These are phyloP conservation scores for Patella depressa DNA, from an alignment of 2,888 invertebrate genomes.

Conservation along the genomic window DNA sequence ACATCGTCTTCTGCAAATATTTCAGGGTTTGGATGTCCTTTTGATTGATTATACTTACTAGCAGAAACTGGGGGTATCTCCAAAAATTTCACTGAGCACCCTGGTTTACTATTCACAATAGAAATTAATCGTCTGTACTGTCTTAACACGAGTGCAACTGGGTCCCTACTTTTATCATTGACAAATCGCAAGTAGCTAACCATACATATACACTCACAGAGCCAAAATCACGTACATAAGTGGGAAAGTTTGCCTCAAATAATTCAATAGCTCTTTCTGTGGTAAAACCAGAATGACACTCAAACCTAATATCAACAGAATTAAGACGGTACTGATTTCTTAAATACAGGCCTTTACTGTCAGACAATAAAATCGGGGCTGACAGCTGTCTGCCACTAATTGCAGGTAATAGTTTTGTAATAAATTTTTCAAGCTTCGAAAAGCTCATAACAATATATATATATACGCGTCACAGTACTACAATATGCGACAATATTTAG, in stretches of 20 bases:
- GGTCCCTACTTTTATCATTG: background rate
- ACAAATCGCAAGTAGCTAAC: too few relatives aligned
- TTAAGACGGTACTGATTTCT: background rate
- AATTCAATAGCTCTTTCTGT: too few relatives aligned
- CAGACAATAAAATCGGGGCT: background rate
- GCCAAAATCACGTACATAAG: too few relatives aligned
- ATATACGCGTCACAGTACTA: too few relatives aligned
- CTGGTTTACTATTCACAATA: background rate
- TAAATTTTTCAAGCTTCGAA: background rate
- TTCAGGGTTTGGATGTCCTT: background rate
- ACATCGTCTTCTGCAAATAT: background rate
- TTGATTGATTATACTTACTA: background rate
- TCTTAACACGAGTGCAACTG: background rate
- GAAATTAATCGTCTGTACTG: background rate
- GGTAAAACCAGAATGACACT: slow-evolving; percentile 2
- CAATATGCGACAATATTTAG: too few relatives aligned
- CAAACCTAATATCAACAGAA: background rate
- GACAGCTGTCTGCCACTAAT: background rate
- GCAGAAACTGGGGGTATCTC: background rate
- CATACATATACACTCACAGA: too few relatives aligned
- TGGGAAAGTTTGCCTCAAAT: too few relatives aligned
- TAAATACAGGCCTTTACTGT: background rate
- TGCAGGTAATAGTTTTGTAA: background rate
- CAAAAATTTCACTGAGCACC: background rate
- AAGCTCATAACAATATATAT: background rate